Base-by-base conservation (phyloP, 1,140 invertebrate species). In the Psix sp. region DNA sequence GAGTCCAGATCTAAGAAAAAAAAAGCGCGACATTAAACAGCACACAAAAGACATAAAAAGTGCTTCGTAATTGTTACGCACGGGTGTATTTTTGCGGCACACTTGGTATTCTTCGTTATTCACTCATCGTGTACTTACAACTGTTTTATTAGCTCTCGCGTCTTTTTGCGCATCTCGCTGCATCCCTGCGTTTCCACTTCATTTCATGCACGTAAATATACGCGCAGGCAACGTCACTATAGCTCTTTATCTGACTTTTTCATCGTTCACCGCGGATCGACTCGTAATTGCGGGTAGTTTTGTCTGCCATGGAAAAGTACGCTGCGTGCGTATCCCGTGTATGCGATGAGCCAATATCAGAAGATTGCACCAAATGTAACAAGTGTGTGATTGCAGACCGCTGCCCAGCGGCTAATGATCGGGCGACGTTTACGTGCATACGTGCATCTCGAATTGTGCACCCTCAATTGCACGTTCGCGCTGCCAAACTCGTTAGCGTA, bases 351-450 rank as follows among this genome's bases (percentile, higher is more conserved):
- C 54, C 73, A 79, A 76, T 68, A 56, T 75, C 66, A 75, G 74
- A 77, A 78, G 77, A 80, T 80, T 78, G 77, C 71, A 71, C 74
- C 54, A 66, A 76, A 76, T 74, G 67, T 80, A 80, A 80, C 79
- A 76, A 80, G 77, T 78, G 71, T 78, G 80, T 80, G 80, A 82
- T 82, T 80, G 75, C 70, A 74, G 74, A 75, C 74, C 74, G 66
- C 74, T 60, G 63, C 33, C 60, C 65, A 46, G 54, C 71, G 66
- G 63, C 31, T 78, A 77, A 78, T 78, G 71, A 76, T 59, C 21
- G 70, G 43, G n/a, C 76, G 62, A 63, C 62, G 70, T 63, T 77
- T 67, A 68, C 45, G 56, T 57, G 56, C 52, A 42, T 40, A 51
- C 52, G 52, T 26, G 56, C 31, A 21, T 20, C 43, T 48, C 54